A percentile compares a stretch with the other conserved stretches of the same genome.
phyloP scores from a whole-genome alignment of 2,113 vertebrate species.

The Gadus chalcogrammus region DNA sequence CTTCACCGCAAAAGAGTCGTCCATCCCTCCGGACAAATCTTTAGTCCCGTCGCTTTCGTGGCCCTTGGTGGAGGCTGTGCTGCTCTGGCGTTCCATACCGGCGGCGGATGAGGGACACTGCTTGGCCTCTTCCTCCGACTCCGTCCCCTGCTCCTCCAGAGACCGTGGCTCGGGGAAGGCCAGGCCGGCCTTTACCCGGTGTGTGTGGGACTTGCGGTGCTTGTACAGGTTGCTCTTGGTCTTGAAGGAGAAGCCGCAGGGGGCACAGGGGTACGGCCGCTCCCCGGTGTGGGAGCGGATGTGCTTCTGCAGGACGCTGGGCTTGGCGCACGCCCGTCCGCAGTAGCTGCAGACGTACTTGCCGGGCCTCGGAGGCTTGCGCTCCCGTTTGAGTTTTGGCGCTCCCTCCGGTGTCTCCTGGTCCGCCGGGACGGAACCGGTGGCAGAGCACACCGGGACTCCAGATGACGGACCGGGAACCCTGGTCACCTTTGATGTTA shows the following conservation, averaged over 20 bases:
- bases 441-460: conserved; percentile 61
- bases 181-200: conserved; percentile 90
- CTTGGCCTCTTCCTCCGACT: conserved; percentile 87
- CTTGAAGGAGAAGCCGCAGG: conserved; percentile 96
- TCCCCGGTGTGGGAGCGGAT: conserved; percentile 95
- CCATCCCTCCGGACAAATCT: conserved; percentile 47
- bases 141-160: conserved; percentile 81
- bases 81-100: conserved; percentile 62
- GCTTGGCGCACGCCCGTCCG: conserved; percentile 91
- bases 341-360: conserved; percentile 97
- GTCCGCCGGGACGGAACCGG: conserved; percentile 55
- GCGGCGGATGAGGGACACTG: conserved; percentile 68
- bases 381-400: conserved; percentile 84
- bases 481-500: conserved; percentile 39
- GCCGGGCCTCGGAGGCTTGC: conserved; percentile 90
- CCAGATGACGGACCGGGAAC: conserved; percentile 70
- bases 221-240: conserved; percentile 98
- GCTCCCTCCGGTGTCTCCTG: conserved; percentile 76
- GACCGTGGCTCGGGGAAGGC: conserved; percentile 74
- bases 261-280: conserved; percentile 90
- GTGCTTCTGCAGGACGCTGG: conserved; percentile 97
- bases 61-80: conserved; percentile 66
- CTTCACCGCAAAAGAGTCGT: conserved; percentile 88
- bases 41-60: conserved; percentile 72
- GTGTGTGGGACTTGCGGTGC: conserved; percentile 93